Evolutionary conservation across 92 coral and sea anemone genomes (phyloP), one percentile per base, ranked within the genome.

Genomic region (Muricea muricata): DNA sequence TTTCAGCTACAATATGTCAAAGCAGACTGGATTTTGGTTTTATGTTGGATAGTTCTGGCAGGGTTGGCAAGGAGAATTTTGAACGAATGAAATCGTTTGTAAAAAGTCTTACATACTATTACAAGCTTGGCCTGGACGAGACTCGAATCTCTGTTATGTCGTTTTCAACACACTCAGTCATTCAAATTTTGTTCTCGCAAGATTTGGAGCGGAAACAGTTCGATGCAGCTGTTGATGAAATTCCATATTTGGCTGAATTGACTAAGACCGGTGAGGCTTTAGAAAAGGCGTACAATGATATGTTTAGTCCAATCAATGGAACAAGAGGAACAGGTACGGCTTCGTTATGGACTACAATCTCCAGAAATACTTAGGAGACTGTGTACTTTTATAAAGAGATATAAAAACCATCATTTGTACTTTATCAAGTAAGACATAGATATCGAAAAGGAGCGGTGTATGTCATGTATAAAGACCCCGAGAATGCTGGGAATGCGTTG

Each of bases 251-350:
- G 15, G 50, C 24, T 18, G 78, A 55, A 26, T n/a, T 18, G 40
- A 71, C 78, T 5, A 55, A 50, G 17, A 71, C 78, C n/a, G 78
- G 52, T 31, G n/a, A 2, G 24, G 78, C 78, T 14, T 71, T 71
- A 28, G 40, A 35, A 18, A 1, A 5, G 4, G 78, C 78, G 34
- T 71, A 71, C 54, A 71, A 33, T 41, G 11, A 34, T 33, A 71
- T 71, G 78, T 71, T 71, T 28, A 71, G 18, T 11, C 50, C 20
- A 12, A 3, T 2, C n/a, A 1, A 71, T 71, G 78, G 78, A 71
- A 55, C 78, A 7, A 33, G 78, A 1, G 78, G 78, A 37, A 4
- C 78, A 71, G 78, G 78, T 71, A 14, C n/a, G n/a, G n/a, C n/a
- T n/a, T n/a, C n/a, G n/a, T n/a, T n/a, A n/a, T n/a, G n/a, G n/a